Conservation (phyloP, 2,888 invertebrate genomes). For the Polylopha cassiicola region DNA sequence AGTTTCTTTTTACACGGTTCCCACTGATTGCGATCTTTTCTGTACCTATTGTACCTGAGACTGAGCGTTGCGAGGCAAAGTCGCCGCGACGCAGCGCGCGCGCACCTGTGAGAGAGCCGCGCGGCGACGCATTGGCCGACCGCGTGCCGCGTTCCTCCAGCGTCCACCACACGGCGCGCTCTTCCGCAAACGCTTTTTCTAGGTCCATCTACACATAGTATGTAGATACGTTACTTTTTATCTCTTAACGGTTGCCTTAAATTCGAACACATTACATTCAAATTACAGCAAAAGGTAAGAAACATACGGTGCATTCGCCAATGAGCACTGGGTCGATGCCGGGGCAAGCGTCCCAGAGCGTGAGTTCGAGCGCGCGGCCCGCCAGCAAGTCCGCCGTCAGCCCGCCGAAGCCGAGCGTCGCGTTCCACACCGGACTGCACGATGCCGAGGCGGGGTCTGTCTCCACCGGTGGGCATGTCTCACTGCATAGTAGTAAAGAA, state of each 20-base stretch:
- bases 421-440: slow-evolving; percentile 95
- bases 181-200: slow-evolving; percentile 90
- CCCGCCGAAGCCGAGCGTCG: slow-evolving; percentile 88
- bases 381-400: slow-evolving; percentile 87
- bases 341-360: slow-evolving; percentile 91
- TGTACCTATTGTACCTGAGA: slow-evolving; percentile 72
- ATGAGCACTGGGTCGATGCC: slow-evolving; percentile 89
- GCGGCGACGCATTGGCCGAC: slow-evolving; percentile 86
- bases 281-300: slow-evolving; percentile 2
- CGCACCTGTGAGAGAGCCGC: slow-evolving; percentile 85
- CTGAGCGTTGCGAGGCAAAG: slow-evolving; percentile 85
- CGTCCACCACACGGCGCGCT: slow-evolving; percentile 93
- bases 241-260: not conserved
- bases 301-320: slow-evolving; percentile 83
- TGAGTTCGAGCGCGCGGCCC: slow-evolving; percentile 89
- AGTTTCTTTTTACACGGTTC: slow-evolving; percentile 7
- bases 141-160: slow-evolving; percentile 89
- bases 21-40: slow-evolving; percentile 11
- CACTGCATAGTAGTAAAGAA: slow-evolving; percentile 75
- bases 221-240: not conserved
- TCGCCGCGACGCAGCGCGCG: slow-evolving; percentile 82
- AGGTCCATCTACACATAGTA: slow-evolving; percentile 79
- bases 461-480: slow-evolving; percentile 85
- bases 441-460: slow-evolving; percentile 92
- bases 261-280: not conserved